Percentiles rank a stretch among this genome's conserved stretches.
These are phyloP conservation scores for Drosophila tsacasi DNA, from an alignment of 1,140 invertebrate genomes.

Conservation along the genomic window DNA sequence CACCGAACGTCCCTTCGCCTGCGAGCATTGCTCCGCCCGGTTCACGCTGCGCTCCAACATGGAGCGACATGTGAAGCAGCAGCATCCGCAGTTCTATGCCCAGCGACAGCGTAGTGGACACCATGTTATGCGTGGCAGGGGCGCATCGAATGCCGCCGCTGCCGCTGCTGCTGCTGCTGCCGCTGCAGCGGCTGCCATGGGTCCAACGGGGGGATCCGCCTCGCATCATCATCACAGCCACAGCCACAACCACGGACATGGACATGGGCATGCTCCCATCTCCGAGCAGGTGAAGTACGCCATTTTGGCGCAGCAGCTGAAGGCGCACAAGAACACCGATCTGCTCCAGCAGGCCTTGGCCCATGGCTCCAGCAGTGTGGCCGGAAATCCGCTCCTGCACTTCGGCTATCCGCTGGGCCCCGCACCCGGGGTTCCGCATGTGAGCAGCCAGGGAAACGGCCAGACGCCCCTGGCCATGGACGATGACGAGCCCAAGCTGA, in stretches of 20 bases:
- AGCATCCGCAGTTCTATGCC: conserved; percentile 95
- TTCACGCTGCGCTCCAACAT: conserved; percentile 96
- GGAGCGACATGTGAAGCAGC: conserved; percentile 97
- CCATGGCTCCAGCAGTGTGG: conserved; percentile 76
- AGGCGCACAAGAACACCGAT: conserved; percentile 86
- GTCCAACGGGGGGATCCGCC: conserved; percentile 1
- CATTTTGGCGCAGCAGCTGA: conserved; percentile 91
- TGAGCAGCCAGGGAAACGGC: conserved; percentile 20
- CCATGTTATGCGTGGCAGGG: conserved; percentile 85
- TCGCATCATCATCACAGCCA: conserved; percentile 2
- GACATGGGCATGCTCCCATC: conserved; percentile 85
- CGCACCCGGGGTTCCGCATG: conserved; percentile 2
- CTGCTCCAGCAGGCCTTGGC: conserved; percentile 84
- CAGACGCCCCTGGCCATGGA: conserved; percentile 41
- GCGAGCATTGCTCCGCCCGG: conserved; percentile 94
- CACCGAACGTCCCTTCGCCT: conserved; percentile 95
- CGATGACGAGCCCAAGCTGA: conserved; percentile 85
- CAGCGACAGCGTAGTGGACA: conserved; percentile 87
- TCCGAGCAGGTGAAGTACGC: conserved; percentile 92
- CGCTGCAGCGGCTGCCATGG: conserved; percentile 54
- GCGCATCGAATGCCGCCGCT: conserved; percentile 47
- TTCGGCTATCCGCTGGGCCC: conserved; percentile 33
- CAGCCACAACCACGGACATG: conserved; percentile 3
- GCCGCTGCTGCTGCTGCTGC: conserved; percentile 53
- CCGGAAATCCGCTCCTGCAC: conserved; percentile 59